Conservation (phyloP, 2,797 vertebrate genomes). For the Phrynocephalus guinanensis region DNA sequence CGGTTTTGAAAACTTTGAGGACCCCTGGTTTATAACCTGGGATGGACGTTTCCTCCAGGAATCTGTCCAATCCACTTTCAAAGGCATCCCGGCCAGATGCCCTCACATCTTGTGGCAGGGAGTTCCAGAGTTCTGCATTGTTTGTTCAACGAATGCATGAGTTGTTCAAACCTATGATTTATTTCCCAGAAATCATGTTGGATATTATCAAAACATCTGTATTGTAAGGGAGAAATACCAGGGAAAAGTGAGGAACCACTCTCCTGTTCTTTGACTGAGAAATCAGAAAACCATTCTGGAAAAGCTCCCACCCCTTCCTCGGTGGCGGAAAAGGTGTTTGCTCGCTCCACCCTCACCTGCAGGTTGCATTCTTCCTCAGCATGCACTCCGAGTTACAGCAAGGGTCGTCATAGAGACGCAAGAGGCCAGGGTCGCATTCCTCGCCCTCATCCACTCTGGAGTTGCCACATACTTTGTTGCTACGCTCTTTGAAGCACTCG, state of each 20-base stretch:
- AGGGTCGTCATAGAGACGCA: slow-evolving; percentile 86
- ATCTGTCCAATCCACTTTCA: too few relatives aligned
- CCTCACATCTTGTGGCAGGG: too few relatives aligned
- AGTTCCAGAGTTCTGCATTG: too few relatives aligned
- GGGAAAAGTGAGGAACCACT: background rate
- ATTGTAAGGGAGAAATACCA: background rate
- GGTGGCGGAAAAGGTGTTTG: rapidly evolving
- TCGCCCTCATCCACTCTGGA: slow-evolving; percentile 95
- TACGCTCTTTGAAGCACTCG: slow-evolving; percentile 91
- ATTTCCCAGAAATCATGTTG: background rate
- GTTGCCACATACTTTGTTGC: slow-evolving; percentile 96
- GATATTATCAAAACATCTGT: background rate
- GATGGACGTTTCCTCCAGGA: too few relatives aligned
- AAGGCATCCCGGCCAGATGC: too few relatives aligned
- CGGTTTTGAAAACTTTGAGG: too few relatives aligned
- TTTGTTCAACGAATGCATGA: background rate
- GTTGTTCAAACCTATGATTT: too few relatives aligned
- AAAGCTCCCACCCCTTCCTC: background rate
- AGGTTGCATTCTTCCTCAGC: slow-evolving; percentile 80
- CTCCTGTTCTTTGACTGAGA: background rate
- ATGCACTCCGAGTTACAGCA: slow-evolving; percentile 90
- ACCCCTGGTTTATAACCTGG: too few relatives aligned
- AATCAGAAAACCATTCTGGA: background rate
- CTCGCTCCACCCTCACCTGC: slow-evolving; percentile 84
- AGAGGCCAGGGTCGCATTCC: slow-evolving; percentile 93